These are phyloP conservation scores for Zoanthus solanderi DNA, from an alignment of 92 coral and sea anemone species.

Conservation along the genomic window DNA sequence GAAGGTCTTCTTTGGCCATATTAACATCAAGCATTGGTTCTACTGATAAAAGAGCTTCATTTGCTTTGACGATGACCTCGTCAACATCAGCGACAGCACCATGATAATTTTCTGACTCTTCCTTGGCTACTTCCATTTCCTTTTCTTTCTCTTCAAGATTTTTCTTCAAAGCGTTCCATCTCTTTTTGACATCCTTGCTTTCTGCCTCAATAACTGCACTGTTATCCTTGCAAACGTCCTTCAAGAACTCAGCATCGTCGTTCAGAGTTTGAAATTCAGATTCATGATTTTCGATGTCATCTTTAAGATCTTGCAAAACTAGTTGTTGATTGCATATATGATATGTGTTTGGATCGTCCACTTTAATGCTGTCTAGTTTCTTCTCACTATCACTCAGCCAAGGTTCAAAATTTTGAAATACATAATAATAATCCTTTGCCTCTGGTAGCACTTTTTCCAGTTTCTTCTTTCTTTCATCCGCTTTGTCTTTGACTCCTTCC, in stretches of 20 bases:
- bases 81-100: conserved; percentile 73
- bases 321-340: conserved; percentile 77
- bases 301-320: conserved; percentile 79
- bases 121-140: conserved; percentile 67
- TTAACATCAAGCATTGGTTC: conserved; percentile 76
- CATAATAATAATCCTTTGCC: conserved; percentile 77
- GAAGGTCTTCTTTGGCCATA: conserved; percentile 73
- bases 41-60: conserved; percentile 67
- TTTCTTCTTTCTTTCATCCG: conserved; percentile 64
- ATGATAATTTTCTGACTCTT: conserved; percentile 68
- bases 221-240: conserved; percentile 86
- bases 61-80: conserved; percentile 75
- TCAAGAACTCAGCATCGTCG: conserved; percentile 82
- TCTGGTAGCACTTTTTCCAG: conserved; percentile 78
- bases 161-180: conserved; percentile 83
- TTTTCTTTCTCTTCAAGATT: conserved; percentile 76
- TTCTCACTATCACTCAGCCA: conserved; percentile 88
- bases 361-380: conserved; percentile 64
- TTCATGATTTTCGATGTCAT: conserved; percentile 81
- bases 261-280: conserved; percentile 76
- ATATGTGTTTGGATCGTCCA: conserved; percentile 72
- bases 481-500: conserved; percentile 76
- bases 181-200: conserved; percentile 72
- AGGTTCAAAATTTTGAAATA: conserved; percentile 66
- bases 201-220: conserved; percentile 84